Evolutionary conservation across 2,888 invertebrate genomes (phyloP).

Genomic region (Eudemis profundana): DNA sequence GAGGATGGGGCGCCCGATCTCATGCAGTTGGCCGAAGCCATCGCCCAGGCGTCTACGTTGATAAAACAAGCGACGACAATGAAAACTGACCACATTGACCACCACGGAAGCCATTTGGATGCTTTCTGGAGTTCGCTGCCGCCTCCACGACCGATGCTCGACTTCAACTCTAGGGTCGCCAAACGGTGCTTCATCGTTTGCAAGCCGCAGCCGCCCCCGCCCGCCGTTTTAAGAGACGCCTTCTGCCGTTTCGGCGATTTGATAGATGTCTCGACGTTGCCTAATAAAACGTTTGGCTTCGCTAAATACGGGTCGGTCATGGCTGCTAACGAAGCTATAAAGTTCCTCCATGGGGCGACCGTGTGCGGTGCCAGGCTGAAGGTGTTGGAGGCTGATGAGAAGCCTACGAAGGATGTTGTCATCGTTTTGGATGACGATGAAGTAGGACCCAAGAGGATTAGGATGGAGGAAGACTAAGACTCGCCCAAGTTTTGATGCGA

Average conservation of each 20-base stretch:
- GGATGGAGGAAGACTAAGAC: slow-evolving; percentile 53
- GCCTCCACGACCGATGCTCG: slow-evolving; percentile 88
- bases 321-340: slow-evolving; percentile 91
- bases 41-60: slow-evolving; percentile 90
- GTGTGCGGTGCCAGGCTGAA: slow-evolving; percentile 93
- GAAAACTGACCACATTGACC: slow-evolving; percentile 51
- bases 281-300: slow-evolving; percentile 96
- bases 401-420: slow-evolving; percentile 64
- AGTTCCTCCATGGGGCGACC: slow-evolving; percentile 86
- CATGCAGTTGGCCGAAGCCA: slow-evolving; percentile 89
- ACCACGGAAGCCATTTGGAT: slow-evolving; percentile 49
- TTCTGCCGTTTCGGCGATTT: slow-evolving; percentile 96
- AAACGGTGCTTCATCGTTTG: slow-evolving; percentile 89
- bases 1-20: slow-evolving; percentile 80
- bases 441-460: slow-evolving; percentile 66
- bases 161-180: slow-evolving; percentile 86
- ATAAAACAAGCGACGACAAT: slow-evolving; percentile 87
- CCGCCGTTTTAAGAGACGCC: slow-evolving; percentile 91
- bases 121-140: slow-evolving; percentile 88
- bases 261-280: slow-evolving; percentile 94
- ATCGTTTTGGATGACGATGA: slow-evolving; percentile 57
- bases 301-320: slow-evolving; percentile 93
- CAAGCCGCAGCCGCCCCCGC: slow-evolving; percentile 88
- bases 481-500: neutral
- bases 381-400: slow-evolving; percentile 95